These are phyloP conservation scores for Tragelaphus strepsiceros DNA, from an alignment of 2,113 vertebrate genomes.

Conservation along the genomic window DNA sequence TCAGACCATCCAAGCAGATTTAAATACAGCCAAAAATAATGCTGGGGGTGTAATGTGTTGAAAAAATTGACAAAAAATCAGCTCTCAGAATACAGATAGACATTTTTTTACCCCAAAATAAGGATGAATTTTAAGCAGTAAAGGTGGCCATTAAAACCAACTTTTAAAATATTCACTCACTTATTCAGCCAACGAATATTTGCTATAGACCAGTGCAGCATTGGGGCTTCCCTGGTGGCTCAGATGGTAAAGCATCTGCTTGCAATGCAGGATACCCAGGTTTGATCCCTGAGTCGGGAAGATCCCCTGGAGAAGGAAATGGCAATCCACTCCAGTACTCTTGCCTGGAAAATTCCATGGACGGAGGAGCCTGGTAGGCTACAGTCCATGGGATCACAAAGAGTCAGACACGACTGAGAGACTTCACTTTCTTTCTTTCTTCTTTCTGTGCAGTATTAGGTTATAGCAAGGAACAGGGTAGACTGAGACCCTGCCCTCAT, in stretches of 20 bases:
- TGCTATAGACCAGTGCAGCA: background rate
- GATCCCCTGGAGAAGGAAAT: background rate
- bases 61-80: background rate
- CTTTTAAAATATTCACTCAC: background rate
- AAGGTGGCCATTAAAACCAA: background rate
- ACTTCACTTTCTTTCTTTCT: background rate
- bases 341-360: background rate
- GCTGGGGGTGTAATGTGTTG: background rate
- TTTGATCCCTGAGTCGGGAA: background rate
- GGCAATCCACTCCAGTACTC: background rate
- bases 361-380: background rate
- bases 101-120: background rate
- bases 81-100: background rate
- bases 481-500: background rate
- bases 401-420: background rate
- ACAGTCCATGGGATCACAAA: background rate
- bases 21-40: background rate
- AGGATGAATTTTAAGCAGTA: background rate
- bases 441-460: background rate
- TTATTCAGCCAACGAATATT: background rate
- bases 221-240: background rate
- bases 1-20: background rate
- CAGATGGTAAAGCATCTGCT: background rate
- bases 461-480: background rate
- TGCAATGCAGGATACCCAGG: background rate